Percentiles rank a stretch among this genome's conserved stretches.
phyloP scores from a whole-genome alignment of 2,888 invertebrate species.

The Unio delphinus region DNA sequence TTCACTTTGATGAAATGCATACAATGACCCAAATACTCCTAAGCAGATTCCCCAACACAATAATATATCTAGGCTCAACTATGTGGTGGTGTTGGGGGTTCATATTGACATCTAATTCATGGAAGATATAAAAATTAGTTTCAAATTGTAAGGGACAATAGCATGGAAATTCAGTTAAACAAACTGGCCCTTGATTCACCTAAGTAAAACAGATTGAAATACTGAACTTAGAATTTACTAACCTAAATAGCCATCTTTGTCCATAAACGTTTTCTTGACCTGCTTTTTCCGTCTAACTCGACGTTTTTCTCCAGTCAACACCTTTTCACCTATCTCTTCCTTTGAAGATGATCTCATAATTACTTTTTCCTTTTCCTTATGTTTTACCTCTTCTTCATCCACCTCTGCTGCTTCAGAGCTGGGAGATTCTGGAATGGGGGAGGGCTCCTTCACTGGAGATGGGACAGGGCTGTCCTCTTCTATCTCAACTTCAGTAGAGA shows the following conservation, averaged over 20 bases:
- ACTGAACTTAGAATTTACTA: constrained; percentile 14
- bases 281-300: constrained; percentile 48
- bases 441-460: constrained; percentile 24
- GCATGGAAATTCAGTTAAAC: too few species aligned
- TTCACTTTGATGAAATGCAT: too few species aligned
- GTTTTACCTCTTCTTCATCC: constrained; percentile 6
- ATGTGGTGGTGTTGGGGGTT: too few species aligned
- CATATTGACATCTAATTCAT: too few species aligned
- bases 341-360: constrained; percentile 10
- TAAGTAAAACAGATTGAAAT: too few species aligned
- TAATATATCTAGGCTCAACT: too few species aligned
- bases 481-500: constrained; percentile 31
- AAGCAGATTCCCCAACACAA: too few species aligned
- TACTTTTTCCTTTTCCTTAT: constrained; percentile 14
- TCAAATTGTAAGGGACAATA: too few species aligned
- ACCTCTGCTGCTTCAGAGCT: constrained; percentile 8
- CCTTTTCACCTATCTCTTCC: constrained; percentile 19
- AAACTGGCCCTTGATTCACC: too few species aligned
- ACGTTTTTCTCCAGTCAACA: constrained; percentile 20
- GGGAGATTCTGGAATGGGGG: constrained; percentile 28
- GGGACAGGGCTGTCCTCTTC: constrained; percentile 44
- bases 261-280: constrained; percentile 69
- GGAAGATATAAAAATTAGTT: too few species aligned
- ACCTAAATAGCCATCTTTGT: constrained; percentile 70
- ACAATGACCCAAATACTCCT: too few species aligned